A percentile compares a stretch with the other conserved stretches of the same genome.
Conservation (phyloP, 2,797 vertebrate genomes). For the Urosaurus nigricauda region DNA sequence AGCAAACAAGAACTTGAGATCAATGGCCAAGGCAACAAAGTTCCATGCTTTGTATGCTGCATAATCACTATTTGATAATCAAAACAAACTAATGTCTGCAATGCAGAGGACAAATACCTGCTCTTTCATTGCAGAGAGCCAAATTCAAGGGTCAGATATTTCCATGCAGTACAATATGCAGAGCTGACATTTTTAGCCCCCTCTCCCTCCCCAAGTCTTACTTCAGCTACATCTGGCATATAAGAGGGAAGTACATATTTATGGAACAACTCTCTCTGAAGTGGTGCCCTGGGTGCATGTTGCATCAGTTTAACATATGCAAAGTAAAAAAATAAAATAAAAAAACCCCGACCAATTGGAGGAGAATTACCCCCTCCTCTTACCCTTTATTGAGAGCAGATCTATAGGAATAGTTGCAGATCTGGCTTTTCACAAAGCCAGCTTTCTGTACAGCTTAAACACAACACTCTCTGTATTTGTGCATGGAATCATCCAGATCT, state of each 20-base stretch:
- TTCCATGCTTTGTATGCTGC: background rate
- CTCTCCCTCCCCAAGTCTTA: constrained; percentile 38
- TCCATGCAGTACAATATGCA: constrained; percentile 11
- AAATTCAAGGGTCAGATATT: constrained; percentile 58
- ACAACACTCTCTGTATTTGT: constrained; percentile 44
- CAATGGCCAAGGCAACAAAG: background rate
- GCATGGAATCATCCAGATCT: constrained; percentile 61
- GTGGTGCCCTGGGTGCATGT: constrained; percentile 68
- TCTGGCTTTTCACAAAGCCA: constrained; percentile 78
- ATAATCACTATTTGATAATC: background rate
- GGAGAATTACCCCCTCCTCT: constrained; percentile 47
- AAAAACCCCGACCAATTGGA: constrained; percentile 62
- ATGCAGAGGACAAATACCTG: background rate
- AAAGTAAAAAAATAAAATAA: constrained; percentile 56
- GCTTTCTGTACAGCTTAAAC: constrained; percentile 79
- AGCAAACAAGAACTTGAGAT: constrained; percentile 14
- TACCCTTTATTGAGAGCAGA: constrained; percentile 80
- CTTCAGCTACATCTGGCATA: constrained; percentile 75
- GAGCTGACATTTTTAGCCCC: constrained; percentile 33
- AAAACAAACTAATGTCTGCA: constrained; percentile 25
- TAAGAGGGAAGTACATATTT: constrained; percentile 72
- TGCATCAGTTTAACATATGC: constrained; percentile 76
- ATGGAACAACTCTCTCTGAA: constrained; percentile 70
- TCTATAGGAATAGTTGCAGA: constrained; percentile 72
- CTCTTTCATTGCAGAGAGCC: constrained; percentile 35